These are phyloP conservation scores for Hylomyscus alleni DNA, from an alignment of 2,797 vertebrate species.

Conservation along the genomic window DNA sequence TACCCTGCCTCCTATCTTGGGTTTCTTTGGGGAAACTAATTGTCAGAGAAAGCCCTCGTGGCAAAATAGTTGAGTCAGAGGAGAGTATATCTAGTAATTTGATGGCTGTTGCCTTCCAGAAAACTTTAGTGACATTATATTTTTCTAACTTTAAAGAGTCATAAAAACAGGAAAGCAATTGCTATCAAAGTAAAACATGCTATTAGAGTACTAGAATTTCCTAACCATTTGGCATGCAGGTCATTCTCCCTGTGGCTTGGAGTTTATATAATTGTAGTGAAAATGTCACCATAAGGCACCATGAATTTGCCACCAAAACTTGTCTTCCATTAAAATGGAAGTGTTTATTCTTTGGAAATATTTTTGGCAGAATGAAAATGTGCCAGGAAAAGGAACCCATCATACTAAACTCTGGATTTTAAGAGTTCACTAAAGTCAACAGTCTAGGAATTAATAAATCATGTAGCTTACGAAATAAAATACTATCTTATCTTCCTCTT, in stretches of 20 bases:
- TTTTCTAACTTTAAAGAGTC: slow-evolving; percentile 54
- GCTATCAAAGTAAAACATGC: slow-evolving; percentile 18
- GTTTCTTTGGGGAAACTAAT: slow-evolving; percentile 2
- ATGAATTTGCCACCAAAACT: slow-evolving; percentile 40
- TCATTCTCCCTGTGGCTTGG: slow-evolving; percentile 37
- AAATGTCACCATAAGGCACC: slow-evolving; percentile 54
- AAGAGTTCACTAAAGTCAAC: slow-evolving; percentile 18
- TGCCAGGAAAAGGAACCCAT: background rate
- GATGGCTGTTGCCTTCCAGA: slow-evolving; percentile 24
- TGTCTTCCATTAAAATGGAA: slow-evolving; percentile 40
- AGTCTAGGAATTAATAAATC: slow-evolving; percentile 48
- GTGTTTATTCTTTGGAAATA: slow-evolving; percentile 57
- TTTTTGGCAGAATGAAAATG: slow-evolving; percentile 60
- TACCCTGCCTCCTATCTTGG: background rate
- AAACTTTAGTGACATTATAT: slow-evolving; percentile 25
- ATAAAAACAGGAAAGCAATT: slow-evolving; percentile 51
- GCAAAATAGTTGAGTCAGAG: slow-evolving; percentile 50
- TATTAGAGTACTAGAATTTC: slow-evolving; percentile 66
- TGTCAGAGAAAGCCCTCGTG: slow-evolving; percentile 58
- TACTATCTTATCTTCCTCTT: slow-evolving; percentile 28
- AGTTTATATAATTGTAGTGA: slow-evolving; percentile 26
- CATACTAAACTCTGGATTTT: slow-evolving; percentile 21
- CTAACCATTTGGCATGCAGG: slow-evolving; percentile 34
- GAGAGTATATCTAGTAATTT: slow-evolving; percentile 26
- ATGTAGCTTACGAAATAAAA: slow-evolving; percentile 61